Base-by-base conservation (phyloP, 2,888 invertebrate species). In the Leucoptera coffeella region DNA sequence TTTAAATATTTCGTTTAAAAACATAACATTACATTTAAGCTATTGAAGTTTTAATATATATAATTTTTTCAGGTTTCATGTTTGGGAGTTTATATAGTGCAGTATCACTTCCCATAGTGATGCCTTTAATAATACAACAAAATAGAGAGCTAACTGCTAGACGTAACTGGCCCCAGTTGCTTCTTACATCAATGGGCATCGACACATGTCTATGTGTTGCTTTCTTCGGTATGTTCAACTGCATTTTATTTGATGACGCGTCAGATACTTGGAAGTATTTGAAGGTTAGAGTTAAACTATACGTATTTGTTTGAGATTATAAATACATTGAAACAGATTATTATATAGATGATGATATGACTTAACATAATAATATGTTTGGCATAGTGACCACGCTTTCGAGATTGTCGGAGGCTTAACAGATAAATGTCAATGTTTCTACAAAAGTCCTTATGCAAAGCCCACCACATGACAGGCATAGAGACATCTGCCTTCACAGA, bases 201-300 rank as follows among this genome's bases (percentile, higher is more conserved):
- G 69, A 67, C 36, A 62, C 64, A 0, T 53, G 58, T 1, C 53
- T 67, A 20, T 65, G 65, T 34, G 65, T 67, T 10, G 65, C 61
- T 10, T 45, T 59, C n/a, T 65, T 50, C 30, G 67, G 67, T 4
- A 39, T 61, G 15, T 40, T 64, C 11, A 48, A 42, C 35, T 57
- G 49, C 35, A 59, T 47, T 25, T 50, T 61, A 31, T 58, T 60
- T 35, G 39, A 45, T 28, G 46, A 56, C 9, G 44, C 45, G 2
- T 37, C 44, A 27, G 51, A 57, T 8, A 34, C 38, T 0, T 61
- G 60, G 32, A 45, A 48, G n/a, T 60, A 55, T 31, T 32, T 43
- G 15, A 60, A 56, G 45, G 67, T 58, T 39, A 49, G 40, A 24
- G 11, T 15, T 17, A 4, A 9, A 6, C 11, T 4, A 3, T 3